phyloP scores from a whole-genome alignment of 2,113 vertebrate species.

The Pluvialis apricaria region DNA sequence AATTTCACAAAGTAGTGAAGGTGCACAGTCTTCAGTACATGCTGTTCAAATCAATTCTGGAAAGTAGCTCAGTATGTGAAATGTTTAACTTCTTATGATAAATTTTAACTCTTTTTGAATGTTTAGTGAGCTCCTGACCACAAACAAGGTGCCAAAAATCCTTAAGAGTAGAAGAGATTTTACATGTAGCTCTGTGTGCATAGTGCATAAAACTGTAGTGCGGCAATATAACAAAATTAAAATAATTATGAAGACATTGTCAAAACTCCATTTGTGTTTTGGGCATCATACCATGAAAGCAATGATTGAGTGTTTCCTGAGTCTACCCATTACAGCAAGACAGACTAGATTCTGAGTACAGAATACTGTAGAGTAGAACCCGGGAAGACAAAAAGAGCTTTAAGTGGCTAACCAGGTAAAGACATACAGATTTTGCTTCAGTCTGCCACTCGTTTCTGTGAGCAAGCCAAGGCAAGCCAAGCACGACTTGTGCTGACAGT shows the following conservation, averaged over 20 bases:
- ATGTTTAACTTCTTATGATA: conserved; percentile 26
- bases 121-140: not conserved
- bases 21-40: not conserved
- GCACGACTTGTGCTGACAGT: not conserved
- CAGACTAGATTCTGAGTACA: not conserved
- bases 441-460: accelerated
- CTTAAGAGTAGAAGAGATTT: not conserved
- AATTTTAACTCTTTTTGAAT: conserved; percentile 16
- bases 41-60: not conserved
- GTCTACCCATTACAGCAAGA: not conserved
- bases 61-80: not conserved
- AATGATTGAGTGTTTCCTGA: accelerated
- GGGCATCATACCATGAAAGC: not conserved
- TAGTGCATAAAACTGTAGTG: not conserved
- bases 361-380: not conserved
- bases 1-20: not conserved
- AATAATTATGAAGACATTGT: not conserved
- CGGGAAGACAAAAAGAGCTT: not conserved
- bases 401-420: not conserved
- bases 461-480: not conserved
- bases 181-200: too few species aligned
- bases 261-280: not conserved
- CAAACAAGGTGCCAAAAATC: not conserved
- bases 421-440: not conserved
- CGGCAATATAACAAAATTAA: not conserved